Conservation (phyloP, 2,113 vertebrate genomes). For the Trachemys scripta region DNA sequence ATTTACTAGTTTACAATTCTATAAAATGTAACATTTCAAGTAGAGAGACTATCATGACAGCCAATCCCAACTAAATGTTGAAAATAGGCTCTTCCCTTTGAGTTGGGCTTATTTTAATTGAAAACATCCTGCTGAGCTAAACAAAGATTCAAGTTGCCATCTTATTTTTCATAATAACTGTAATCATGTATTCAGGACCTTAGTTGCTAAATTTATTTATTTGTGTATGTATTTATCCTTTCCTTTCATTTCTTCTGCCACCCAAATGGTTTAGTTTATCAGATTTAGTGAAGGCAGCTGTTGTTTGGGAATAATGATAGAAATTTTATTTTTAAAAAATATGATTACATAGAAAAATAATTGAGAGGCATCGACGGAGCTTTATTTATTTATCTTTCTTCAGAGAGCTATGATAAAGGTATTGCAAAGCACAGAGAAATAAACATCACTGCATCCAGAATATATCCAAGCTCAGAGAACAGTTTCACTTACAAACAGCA, state of each 20-base stretch:
- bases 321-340: background rate
- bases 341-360: constrained; percentile 7
- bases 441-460: rapidly evolving
- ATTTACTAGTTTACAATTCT: background rate
- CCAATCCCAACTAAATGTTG: background rate
- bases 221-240: background rate
- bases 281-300: background rate
- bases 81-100: background rate
- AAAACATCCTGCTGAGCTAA: background rate
- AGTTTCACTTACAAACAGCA: rapidly evolving
- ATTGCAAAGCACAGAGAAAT: background rate
- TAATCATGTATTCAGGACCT: background rate
- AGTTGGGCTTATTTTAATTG: background rate
- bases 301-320: background rate
- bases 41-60: background rate
- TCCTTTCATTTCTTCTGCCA: background rate
- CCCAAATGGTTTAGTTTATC: background rate
- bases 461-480: background rate
- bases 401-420: constrained; percentile 16
- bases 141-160: background rate
- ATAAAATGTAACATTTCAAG: background rate
- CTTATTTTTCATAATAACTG: background rate
- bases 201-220: background rate
- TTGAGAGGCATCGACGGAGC: background rate
- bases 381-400: constrained; percentile 27